Evolutionary conservation across 1,140 invertebrate genomes (phyloP), one percentile per base, ranked within the genome.

Genomic region (Antheraea pernyi): DNA sequence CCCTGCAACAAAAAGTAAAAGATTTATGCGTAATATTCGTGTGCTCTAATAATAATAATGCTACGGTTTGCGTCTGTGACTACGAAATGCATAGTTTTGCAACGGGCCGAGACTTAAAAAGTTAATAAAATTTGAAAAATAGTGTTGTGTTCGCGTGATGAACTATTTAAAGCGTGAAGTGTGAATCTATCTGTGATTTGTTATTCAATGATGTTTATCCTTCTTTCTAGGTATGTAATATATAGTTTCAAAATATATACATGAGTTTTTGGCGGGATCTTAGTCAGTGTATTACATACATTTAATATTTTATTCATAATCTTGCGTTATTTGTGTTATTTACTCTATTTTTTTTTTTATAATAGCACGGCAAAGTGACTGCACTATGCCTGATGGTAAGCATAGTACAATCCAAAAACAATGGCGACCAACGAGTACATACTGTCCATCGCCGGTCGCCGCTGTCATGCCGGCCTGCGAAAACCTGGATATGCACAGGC

Each of bases 1-100:
- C 74, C 80, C 86, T 87, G 80, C 65, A 84, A 85, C 86, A 88
- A 84, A 87, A 88, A 88, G 86, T 63, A 84, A n/a, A n/a, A 83
- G 85, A 91, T 89, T 91, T 89, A 91, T 88, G 84, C 81, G 78
- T 76, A 72, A 81, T 58, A 53, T 66, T 68, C 73, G 42, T 69
- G 75, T 75, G 68, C 69, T 70, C 64, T 79, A 82, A 78, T 80
- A 73, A 69, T 72, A 78, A 78, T 80, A 77, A 78, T 77, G 9
- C 39, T 9, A 66, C 68, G 67, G 65, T 74, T 67, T 76, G 70
- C 71, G 72, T 67, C 68, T 74, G 74, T 73, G 67, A 30, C 71
- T 68, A n/a, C 30, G 59, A 37, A 67, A 37, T 59, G 13, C 58
- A 36, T 53, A 53, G 46, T 53, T 53, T 11, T 53, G 46, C 46